Evolutionary conservation across 2,888 invertebrate species (phyloP).

Genomic region (Yponomeuta cagnagella): DNA sequence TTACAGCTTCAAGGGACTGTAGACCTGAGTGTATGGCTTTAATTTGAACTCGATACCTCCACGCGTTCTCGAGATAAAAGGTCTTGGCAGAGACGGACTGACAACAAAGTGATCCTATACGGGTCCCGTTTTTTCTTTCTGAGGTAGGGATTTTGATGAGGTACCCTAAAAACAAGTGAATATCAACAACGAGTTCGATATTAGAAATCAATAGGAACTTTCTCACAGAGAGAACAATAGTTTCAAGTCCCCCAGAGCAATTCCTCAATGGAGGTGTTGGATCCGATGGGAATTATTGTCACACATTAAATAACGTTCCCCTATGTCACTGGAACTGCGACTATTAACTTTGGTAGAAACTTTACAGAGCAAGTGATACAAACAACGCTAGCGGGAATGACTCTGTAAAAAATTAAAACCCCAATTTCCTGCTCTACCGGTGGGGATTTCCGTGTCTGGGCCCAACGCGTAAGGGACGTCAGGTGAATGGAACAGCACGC

Average conservation of each 20-base stretch:
- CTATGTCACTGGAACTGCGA: not conserved
- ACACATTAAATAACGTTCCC: constrained; percentile 3
- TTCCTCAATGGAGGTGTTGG: constrained; percentile 1
- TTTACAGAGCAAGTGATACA: not conserved
- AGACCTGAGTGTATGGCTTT: too few relatives aligned
- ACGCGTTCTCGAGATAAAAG: too few relatives aligned
- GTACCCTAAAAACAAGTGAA: too few relatives aligned
- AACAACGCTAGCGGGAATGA: constrained; percentile 7
- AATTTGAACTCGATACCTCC: too few relatives aligned
- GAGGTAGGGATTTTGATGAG: too few relatives aligned
- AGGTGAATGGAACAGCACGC: constrained; percentile 41
- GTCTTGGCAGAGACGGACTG: too few relatives aligned
- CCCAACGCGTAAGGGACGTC: constrained; percentile 30
- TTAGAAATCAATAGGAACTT: constrained; percentile 11
- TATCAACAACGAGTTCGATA: not conserved
- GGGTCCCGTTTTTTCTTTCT: too few relatives aligned
- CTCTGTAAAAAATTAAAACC: constrained; percentile 20
- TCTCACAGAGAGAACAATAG: constrained; percentile 11
- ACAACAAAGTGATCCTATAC: too few relatives aligned
- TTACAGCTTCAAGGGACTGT: too few relatives aligned
- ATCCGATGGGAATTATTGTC: constrained; percentile 13
- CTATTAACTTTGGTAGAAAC: constrained; percentile 8
- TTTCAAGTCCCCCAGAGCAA: not conserved
- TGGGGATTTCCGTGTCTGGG: constrained; percentile 21
- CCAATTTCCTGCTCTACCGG: constrained; percentile 25